A percentile compares a stretch with the other conserved stretches of the same genome.
These are phyloP conservation scores for Aradus depressus DNA, from an alignment of 2,888 invertebrate species.

Conservation along the genomic window DNA sequence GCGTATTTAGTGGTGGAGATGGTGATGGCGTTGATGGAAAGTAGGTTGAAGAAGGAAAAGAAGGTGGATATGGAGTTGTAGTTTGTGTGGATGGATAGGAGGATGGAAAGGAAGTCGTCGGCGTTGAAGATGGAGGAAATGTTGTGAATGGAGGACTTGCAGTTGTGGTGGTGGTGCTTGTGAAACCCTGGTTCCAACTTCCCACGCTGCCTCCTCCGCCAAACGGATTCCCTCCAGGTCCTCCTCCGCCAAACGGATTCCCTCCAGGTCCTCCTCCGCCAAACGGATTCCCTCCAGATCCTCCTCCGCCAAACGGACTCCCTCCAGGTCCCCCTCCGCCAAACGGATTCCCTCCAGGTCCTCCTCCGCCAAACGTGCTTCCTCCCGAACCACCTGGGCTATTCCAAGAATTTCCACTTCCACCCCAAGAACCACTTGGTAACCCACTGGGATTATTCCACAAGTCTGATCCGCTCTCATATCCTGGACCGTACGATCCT, in stretches of 20 bases:
- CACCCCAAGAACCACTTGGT: slow-evolving; percentile 18
- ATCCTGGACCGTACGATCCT: slow-evolving; percentile 36
- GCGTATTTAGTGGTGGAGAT: not conserved
- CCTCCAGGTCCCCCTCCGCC: slow-evolving; percentile 9
- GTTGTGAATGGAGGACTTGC: not conserved
- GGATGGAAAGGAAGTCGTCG: too few relatives aligned
- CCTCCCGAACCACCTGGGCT: slow-evolving; percentile 14
- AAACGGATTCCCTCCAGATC: not conserved
- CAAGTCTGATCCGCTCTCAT: not conserved
- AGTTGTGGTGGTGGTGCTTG: not conserved
- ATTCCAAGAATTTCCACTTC: slow-evolving; percentile 21
- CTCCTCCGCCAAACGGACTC: slow-evolving; percentile 7
- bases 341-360: slow-evolving; percentile 7
- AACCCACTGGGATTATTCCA: slow-evolving; percentile 1
- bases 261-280: slow-evolving; percentile 23
- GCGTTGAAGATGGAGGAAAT: too few relatives aligned
- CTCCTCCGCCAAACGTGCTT: slow-evolving; percentile 6
- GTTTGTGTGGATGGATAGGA: too few relatives aligned
- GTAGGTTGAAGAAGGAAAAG: not conserved
- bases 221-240: slow-evolving; percentile 34
- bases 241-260: slow-evolving; percentile 24
- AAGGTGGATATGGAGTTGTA: too few relatives aligned
- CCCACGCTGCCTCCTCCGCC: slow-evolving; percentile 32
- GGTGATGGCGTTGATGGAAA: not conserved
- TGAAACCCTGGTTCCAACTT: slow-evolving; percentile 6